phyloP scores from a whole-genome alignment of 1,140 invertebrate genomes.

The Ganaspis sp. region DNA sequence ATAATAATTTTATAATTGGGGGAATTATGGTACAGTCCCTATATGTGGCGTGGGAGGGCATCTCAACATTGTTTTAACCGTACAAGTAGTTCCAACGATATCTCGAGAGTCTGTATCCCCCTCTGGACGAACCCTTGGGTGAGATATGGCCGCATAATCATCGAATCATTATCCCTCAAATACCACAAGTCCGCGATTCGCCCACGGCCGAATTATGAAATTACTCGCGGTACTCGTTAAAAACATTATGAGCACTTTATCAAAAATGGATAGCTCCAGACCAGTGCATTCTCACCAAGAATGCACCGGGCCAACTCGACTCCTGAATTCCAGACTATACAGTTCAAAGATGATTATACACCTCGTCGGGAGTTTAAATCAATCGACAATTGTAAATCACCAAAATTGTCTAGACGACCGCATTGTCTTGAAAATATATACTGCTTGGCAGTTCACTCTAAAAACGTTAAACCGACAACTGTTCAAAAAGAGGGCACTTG shows the following conservation, averaged over 20 bases:
- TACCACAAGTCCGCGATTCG: conserved; percentile 43
- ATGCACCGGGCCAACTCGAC: neutral
- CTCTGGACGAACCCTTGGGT: conserved; percentile 65
- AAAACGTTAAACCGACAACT: too few relatives aligned
- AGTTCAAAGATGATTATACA: neutral
- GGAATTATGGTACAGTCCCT: conserved; percentile 72
- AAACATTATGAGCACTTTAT: conserved; percentile 73
- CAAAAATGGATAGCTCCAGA: conserved; percentile 52
- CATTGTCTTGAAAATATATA: neutral
- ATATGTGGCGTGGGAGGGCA: conserved; percentile 71
- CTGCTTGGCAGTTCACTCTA: too few relatives aligned
- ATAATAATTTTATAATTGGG: conserved; percentile 77
- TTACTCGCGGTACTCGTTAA: conserved; percentile 73
- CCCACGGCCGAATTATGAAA: conserved; percentile 71
- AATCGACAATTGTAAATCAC: conserved; percentile 24
- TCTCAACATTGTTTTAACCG: conserved; percentile 70
- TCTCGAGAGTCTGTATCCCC: conserved; percentile 65
- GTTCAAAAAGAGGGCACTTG: too few relatives aligned
- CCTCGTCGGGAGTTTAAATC: conserved; percentile 4
- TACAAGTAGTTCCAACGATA: conserved; percentile 59
- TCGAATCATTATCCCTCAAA: conserved; percentile 73
- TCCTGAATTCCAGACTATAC: neutral
- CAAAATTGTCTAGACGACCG: neutral
- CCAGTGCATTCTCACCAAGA: conserved; percentile 26
- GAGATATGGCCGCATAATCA: conserved; percentile 75